Conservation (phyloP, 92 coral and sea anemone genomes). For the Parazoanthus atlanticus region DNA sequence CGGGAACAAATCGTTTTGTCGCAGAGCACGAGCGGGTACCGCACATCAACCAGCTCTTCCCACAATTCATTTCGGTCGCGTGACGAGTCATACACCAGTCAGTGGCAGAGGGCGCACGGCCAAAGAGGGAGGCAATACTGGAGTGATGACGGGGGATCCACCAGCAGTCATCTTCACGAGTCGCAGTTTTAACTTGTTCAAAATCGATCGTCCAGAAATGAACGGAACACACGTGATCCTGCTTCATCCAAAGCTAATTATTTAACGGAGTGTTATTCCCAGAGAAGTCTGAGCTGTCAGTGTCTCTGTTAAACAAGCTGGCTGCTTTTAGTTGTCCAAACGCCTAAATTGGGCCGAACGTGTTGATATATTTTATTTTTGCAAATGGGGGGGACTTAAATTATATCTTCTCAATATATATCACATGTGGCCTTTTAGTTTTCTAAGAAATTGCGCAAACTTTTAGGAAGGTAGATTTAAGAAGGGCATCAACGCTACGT, state of each 20-base stretch:
- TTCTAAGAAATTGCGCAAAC: not conserved
- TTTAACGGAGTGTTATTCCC: conserved; percentile 26
- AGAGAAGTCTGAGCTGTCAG: not conserved
- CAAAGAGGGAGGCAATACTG: conserved; percentile 66
- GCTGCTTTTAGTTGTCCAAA: not conserved
- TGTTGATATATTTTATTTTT: conserved; percentile 16
- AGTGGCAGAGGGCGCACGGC: conserved; percentile 46
- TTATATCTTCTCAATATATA: not conserved
- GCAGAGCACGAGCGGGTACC: conserved; percentile 90
- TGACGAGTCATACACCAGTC: conserved; percentile 57
- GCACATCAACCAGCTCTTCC: conserved; percentile 73
- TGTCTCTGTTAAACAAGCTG: not conserved
- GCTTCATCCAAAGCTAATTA: conserved; percentile 6
- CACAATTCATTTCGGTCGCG: conserved; percentile 76
- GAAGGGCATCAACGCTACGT: not conserved
- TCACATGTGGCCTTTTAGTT: conserved; percentile 5
- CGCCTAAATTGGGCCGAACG: not conserved
- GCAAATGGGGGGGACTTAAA: not conserved
- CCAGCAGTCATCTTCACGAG: conserved; percentile 50
- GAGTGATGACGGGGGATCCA: conserved; percentile 76
- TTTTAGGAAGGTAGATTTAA: not conserved
- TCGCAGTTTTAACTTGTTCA: conserved; percentile 66
- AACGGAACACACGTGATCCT: not conserved
- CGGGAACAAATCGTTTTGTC: conserved; percentile 5
- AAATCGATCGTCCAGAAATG: not conserved